Conservation (phyloP, 92 coral and sea anemone species). For the Siderastrea siderea region DNA sequence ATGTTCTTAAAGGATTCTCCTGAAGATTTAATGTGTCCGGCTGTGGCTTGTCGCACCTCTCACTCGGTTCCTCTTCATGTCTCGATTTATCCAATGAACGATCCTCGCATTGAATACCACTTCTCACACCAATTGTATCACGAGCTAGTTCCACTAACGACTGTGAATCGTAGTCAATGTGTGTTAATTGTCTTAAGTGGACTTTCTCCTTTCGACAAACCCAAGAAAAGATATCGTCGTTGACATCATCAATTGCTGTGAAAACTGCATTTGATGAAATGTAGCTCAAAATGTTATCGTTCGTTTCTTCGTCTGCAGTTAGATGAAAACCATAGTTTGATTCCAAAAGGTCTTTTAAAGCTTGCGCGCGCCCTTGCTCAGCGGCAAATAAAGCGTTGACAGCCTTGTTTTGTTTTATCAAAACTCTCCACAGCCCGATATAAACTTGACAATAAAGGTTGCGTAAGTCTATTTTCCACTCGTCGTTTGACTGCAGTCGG, state of each 20-base stretch:
- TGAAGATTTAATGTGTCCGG: not conserved
- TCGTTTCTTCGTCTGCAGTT: not conserved
- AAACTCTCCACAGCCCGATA: not conserved
- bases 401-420: not conserved
- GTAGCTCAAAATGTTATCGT: not conserved
- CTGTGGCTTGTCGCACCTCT: not conserved
- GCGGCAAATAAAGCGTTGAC: conserved; percentile 12
- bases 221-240: not conserved
- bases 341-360: conserved; percentile 20
- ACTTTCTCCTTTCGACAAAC: not conserved
- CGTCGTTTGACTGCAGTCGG: not conserved
- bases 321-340: not conserved
- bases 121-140: not conserved
- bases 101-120: conserved; percentile 14
- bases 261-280: not conserved
- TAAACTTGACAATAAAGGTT: not conserved
- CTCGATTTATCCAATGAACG: conserved; percentile 20
- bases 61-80: not conserved
- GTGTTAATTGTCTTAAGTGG: not conserved
- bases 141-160: not conserved
- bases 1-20: not conserved
- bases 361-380: conserved; percentile 29
- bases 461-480: conserved; percentile 11
- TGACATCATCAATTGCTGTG: not conserved
- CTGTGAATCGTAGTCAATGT: not conserved